These are phyloP conservation scores for Paradoxurus hermaphroditus DNA, from an alignment of 2,113 vertebrate species.

Conservation along the genomic window DNA sequence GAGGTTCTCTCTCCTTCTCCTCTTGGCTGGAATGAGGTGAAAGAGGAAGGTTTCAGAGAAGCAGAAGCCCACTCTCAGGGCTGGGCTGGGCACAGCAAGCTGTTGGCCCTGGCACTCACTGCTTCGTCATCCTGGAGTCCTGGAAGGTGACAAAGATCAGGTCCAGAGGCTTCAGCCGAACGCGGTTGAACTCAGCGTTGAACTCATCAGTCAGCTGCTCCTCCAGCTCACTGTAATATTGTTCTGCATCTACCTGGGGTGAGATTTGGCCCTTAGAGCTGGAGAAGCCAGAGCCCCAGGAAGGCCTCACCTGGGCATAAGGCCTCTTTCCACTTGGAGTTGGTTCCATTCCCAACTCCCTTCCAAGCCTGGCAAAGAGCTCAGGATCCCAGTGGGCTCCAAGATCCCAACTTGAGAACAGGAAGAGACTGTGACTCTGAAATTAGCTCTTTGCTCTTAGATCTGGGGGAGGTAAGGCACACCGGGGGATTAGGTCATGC, in stretches of 20 bases:
- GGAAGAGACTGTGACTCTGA: not conserved
- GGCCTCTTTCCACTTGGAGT: not conserved
- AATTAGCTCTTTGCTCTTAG: not conserved
- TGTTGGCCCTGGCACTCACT: slow-evolving; percentile 84
- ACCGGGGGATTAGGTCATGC: accelerated
- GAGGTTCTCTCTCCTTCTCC: not conserved
- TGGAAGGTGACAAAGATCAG: slow-evolving; percentile 96
- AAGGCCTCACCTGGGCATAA: not conserved
- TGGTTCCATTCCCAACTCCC: not conserved
- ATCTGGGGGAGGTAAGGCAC: not conserved
- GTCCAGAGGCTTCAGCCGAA: slow-evolving; percentile 91
- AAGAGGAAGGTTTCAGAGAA: not conserved
- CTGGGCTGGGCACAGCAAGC: not conserved
- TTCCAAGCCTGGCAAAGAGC: not conserved
- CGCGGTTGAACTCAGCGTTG: slow-evolving; percentile 94
- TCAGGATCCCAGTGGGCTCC: not conserved
- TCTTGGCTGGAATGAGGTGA: not conserved
- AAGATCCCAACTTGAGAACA: not conserved
- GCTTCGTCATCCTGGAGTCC: slow-evolving; percentile 92
- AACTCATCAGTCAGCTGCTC: slow-evolving; percentile 97
- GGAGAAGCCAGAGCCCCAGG: not conserved
- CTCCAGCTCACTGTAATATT: slow-evolving; percentile 96
- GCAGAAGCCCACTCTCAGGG: not conserved
- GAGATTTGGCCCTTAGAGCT: slow-evolving; percentile 8
- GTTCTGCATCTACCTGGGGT: slow-evolving; percentile 95